Conservation (phyloP, 2,797 vertebrate genomes). For the Xyrichtys novacula region DNA sequence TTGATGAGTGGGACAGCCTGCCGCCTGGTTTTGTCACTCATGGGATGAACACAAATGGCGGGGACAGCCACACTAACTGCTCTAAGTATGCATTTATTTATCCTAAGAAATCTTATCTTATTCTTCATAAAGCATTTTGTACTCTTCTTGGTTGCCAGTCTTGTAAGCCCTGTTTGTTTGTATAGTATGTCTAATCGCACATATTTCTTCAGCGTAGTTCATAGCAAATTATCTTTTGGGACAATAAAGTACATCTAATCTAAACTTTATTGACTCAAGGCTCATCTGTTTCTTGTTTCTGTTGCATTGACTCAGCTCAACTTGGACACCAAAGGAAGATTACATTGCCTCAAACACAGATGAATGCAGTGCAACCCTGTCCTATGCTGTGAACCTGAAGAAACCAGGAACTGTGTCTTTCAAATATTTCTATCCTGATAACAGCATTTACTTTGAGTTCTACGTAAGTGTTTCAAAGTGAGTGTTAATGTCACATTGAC, state of each 20-base stretch:
- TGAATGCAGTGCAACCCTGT: conserved; percentile 93
- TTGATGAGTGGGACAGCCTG: conserved; percentile 93
- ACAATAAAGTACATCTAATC: not conserved
- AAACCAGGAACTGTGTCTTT: conserved; percentile 91
- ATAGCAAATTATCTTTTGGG: no score
- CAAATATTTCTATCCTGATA: conserved; percentile 94
- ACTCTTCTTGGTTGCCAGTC: no score
- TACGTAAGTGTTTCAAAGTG: conserved; percentile 86
- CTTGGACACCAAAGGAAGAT: conserved; percentile 91
- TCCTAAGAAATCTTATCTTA: not conserved
- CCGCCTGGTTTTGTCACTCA: conserved; percentile 90
- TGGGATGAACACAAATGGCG: conserved; percentile 77
- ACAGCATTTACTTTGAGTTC: conserved; percentile 94
- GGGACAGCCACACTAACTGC: conserved; percentile 85
- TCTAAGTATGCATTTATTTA: conserved; percentile 77
- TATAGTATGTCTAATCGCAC: no score
- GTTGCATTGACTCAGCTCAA: conserved; percentile 85
- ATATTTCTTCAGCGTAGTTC: no score
- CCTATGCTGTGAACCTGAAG: conserved; percentile 94
- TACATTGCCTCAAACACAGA: conserved; percentile 94
- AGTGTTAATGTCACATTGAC: not conserved
- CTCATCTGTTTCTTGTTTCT: not conserved
- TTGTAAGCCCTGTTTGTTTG: no score
- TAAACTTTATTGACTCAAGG: not conserved
- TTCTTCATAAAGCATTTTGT: no score